These are phyloP conservation scores for Aselliscus stoliczkanus DNA, from an alignment of 2,797 vertebrate species.

Conservation along the genomic window DNA sequence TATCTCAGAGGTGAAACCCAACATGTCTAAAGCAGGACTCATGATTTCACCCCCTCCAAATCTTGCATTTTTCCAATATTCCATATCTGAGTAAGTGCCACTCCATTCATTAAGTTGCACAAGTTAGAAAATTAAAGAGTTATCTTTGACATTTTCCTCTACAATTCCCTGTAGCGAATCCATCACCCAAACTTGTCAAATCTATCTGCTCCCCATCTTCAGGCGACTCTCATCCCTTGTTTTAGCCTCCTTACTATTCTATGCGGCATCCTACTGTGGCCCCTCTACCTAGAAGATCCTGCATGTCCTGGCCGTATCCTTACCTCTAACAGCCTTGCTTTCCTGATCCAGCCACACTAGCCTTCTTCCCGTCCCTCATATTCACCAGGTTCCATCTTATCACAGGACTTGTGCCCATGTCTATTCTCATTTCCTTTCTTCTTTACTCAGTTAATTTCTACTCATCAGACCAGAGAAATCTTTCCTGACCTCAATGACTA, in stretches of 20 bases:
- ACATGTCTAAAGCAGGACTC: neutral
- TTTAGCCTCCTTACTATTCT: neutral
- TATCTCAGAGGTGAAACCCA: neutral
- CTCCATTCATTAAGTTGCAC: neutral
- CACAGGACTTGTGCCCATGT: neutral
- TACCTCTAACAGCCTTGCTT: neutral
- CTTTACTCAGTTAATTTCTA: neutral
- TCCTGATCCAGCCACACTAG: neutral
- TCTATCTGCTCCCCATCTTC: neutral
- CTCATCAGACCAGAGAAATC: neutral
- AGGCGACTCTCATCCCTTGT: neutral
- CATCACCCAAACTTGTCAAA: neutral
- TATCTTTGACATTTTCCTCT: neutral
- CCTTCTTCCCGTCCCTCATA: neutral
- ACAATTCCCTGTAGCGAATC: neutral
- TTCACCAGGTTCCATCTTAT: neutral
- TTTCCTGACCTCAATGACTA: neutral
- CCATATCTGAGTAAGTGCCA: neutral
- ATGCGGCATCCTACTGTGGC: neutral
- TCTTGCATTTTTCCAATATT: neutral
- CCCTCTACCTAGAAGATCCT: neutral
- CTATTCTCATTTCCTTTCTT: neutral
- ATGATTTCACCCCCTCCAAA: neutral
- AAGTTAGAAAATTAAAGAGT: neutral
- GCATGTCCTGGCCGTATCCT: neutral